Conservation (phyloP, 2,888 invertebrate species). For the Antheraea assamensis region DNA sequence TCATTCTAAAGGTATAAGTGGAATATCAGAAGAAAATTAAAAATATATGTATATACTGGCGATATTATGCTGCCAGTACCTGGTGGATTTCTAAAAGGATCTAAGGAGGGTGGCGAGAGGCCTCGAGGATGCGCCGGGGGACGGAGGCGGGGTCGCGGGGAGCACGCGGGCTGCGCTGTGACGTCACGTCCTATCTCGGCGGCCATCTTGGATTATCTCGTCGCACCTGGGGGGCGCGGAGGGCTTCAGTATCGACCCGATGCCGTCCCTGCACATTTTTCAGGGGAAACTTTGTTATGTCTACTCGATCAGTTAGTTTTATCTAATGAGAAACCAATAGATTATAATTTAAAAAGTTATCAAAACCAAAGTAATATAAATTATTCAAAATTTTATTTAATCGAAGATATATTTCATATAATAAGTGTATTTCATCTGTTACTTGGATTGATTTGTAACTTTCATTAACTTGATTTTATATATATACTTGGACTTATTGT, state of each 20-base stretch:
- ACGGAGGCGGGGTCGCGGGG: slow-evolving; percentile 51
- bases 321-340: neutral
- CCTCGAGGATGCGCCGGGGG: slow-evolving; percentile 73
- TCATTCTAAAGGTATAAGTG: neutral
- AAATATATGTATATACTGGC: neutral
- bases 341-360: neutral
- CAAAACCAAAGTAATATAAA: neutral
- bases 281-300: slow-evolving; percentile 63
- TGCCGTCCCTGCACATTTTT: slow-evolving; percentile 73
- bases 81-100: slow-evolving; percentile 78
- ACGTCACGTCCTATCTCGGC: slow-evolving; percentile 83
- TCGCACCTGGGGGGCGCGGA: slow-evolving; percentile 79
- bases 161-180: slow-evolving; percentile 67
- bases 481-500: too few relatives aligned
- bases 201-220: slow-evolving; percentile 83
- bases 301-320: slow-evolving; percentile 28
- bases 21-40: neutral
- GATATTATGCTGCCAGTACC: slow-evolving; percentile 54
- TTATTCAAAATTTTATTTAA: neutral
- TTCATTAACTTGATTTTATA: too few relatives aligned
- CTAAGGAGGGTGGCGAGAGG: slow-evolving; percentile 80
- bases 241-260: slow-evolving; percentile 71
- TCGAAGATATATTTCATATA: neutral
- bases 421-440: too few relatives aligned
- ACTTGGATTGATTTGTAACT: too few relatives aligned